Conservation (phyloP, 2,888 invertebrate species). For the Chaitophorus viminalis region DNA sequence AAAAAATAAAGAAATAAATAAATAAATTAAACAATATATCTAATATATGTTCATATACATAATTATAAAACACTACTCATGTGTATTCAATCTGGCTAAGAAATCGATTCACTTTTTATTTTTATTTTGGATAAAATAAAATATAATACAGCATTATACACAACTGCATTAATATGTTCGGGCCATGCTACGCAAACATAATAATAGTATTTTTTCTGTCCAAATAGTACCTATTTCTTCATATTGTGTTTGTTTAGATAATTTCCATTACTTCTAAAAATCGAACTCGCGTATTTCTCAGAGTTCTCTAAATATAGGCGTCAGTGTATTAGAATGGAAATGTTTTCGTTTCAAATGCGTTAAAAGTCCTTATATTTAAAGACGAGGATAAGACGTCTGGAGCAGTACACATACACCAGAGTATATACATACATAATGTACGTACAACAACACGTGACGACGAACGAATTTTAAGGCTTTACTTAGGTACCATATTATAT, state of each 20-base stretch:
- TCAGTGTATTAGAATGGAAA: neutral
- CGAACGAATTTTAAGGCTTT: constrained; percentile 4
- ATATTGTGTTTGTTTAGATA: neutral
- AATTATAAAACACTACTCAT: too few relatives aligned
- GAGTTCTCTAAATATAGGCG: constrained; percentile 6
- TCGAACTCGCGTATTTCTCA: too few relatives aligned
- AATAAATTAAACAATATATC: too few relatives aligned
- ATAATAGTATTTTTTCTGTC: constrained; percentile 7
- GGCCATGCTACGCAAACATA: neutral
- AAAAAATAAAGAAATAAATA: too few relatives aligned
- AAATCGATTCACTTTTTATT: neutral
- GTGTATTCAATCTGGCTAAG: too few relatives aligned
- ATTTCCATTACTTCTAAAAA: neutral
- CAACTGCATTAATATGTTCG: neutral
- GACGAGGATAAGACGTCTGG: neutral
- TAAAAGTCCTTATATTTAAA: constrained; percentile 3
- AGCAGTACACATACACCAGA: too few relatives aligned
- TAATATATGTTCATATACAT: too few relatives aligned
- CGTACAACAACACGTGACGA: neutral
- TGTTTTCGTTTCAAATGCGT: neutral
- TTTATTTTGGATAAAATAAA: too few relatives aligned
- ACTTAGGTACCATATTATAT: neutral
- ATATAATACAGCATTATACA: neutral
- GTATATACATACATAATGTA: neutral
- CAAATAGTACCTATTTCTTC: neutral